phyloP scores from a whole-genome alignment of 2,888 invertebrate genomes.

The Hyposoter didymator region DNA sequence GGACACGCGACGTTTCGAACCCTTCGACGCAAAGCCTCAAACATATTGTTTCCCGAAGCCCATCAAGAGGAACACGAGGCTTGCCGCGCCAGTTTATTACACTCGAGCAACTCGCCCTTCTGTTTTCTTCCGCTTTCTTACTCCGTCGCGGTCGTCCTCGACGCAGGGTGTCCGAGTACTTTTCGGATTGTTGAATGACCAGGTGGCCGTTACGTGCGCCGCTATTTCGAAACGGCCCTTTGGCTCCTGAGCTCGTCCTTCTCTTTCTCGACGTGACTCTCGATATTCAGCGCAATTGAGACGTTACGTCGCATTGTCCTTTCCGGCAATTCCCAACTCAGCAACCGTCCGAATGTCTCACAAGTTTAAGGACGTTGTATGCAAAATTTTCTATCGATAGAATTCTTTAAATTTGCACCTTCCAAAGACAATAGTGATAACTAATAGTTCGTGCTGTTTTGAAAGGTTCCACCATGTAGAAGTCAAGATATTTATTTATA shows the following conservation, averaged over 20 bases:
- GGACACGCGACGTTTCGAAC: constrained; percentile 1
- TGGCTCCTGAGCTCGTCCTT: neutral
- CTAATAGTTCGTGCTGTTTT: too few species aligned
- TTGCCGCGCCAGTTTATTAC: constrained; percentile 24
- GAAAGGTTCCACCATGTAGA: too few species aligned
- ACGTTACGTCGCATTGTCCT: neutral
- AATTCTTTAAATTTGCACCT: too few species aligned
- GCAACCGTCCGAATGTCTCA: neutral
- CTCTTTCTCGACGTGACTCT: neutral
- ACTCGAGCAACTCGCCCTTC: constrained; percentile 24
- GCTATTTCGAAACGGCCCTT: neutral
- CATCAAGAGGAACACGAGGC: neutral
- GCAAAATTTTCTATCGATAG: too few species aligned
- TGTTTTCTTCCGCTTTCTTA: constrained; percentile 41
- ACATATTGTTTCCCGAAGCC: constrained; percentile 27
- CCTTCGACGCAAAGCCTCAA: constrained; percentile 9
- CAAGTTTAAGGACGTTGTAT: neutral
- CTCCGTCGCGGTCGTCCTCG: neutral
- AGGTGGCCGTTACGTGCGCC: constrained; percentile 41
- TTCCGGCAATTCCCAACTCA: neutral
- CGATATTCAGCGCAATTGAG: neutral
- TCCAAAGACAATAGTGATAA: too few species aligned
- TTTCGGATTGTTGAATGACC: constrained; percentile 37
- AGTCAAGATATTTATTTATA: too few species aligned
- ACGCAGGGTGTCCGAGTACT: constrained; percentile 7